Conservation (phyloP, 2,797 vertebrate species). For the Dicrostonyx torquatus region DNA sequence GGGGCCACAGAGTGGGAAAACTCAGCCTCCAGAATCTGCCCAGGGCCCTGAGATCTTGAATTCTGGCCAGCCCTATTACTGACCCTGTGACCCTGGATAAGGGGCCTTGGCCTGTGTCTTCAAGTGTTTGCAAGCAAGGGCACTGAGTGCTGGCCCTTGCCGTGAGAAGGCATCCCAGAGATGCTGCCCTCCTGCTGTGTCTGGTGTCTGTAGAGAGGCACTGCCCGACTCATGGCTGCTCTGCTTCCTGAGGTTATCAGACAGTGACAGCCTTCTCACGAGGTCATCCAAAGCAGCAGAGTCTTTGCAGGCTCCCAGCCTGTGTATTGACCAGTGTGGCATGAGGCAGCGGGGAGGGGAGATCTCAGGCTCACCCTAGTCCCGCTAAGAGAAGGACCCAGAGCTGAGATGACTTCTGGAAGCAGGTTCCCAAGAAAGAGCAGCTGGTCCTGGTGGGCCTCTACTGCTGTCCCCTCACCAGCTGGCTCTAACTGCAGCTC, state of each 20-base stretch:
- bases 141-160: background rate
- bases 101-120: background rate
- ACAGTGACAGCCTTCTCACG: background rate
- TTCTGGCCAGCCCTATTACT: background rate
- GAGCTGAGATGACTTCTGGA: background rate
- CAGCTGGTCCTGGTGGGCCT: background rate
- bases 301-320: background rate
- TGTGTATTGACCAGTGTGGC: background rate
- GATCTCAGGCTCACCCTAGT: background rate
- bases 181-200: background rate
- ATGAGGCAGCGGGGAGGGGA: rapidly evolving
- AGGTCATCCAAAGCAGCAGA: background rate
- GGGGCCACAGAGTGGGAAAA: rapidly evolving
- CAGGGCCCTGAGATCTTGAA: background rate
- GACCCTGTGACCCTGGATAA: background rate
- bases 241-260: background rate
- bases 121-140: background rate
- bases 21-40: background rate
- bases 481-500: constrained; percentile 87
- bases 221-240: background rate
- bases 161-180: background rate
- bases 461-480: background rate
- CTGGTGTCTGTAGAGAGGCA: background rate
- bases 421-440: background rate
- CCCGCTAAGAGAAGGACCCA: background rate